Base-by-base conservation (phyloP, 1,140 invertebrate genomes). In the Trichonephila inaurata region DNA sequence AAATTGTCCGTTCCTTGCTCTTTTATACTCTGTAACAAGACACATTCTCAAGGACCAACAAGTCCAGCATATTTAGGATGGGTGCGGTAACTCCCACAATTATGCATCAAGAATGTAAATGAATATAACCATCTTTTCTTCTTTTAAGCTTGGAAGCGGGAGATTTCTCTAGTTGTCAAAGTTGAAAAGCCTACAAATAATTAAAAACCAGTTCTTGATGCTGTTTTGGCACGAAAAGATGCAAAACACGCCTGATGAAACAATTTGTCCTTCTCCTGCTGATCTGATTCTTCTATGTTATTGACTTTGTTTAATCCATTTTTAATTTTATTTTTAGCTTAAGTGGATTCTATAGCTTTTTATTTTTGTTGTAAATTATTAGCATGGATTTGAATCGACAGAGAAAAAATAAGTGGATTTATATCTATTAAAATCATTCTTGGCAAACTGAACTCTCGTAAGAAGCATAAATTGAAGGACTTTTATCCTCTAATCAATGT, bases 31-130 rank as follows among this genome's bases (percentile, higher is more conserved):
- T 12, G 2, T 21, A n/a, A n/a, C 24, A 14, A 40, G 40, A 40
- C 51, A 14, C 0, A 14, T 24, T 58, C 19, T 85, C 82, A 60
- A 85, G 82, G 82, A 58, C 82, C 6, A 10, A 40, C 18, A 77
- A 77, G 19, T 24, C 21, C 44, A 18, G 18, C 7, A 58, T 85
- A 58, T 28, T 60, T 85, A 28, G 16, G 14, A 10, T 60, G 82
- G 82, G 82, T 85, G 82, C 58, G 82, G 82, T 85, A 19, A 10
- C 82, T 60, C 3, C 44, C 21, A n/a, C 21, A n/a, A 85, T 85
- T 85, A 85, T 60, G 82, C 44, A 85, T 58, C 18, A 60, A 51
- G 18, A 60, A 85, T 58, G 19, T n/a, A n/a, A 58, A 85, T 12
- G 8, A 69, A 8, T 12, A 24, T 28, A n/a, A 69, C 12, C n/a